Conservation (phyloP, 2,888 invertebrate species). For the Euplagia quadripunctaria region DNA sequence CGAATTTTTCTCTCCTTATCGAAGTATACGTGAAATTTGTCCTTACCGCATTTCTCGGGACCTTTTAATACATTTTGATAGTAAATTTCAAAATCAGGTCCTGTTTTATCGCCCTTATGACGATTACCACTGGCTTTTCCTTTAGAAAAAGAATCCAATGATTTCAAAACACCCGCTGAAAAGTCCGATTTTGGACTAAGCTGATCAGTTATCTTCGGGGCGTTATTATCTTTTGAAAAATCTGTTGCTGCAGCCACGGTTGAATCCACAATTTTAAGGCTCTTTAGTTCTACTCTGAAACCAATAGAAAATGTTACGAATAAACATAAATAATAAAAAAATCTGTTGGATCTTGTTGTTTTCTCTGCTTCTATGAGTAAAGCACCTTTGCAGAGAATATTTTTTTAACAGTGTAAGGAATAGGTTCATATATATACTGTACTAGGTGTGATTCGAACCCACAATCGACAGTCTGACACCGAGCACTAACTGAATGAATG, state of each 20-base stretch:
- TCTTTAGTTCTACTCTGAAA: constrained; percentile 78
- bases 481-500: too few relatives aligned
- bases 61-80: constrained; percentile 68
- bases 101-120: constrained; percentile 46
- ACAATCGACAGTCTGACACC: too few relatives aligned
- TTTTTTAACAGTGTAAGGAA: too few relatives aligned
- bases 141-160: neutral
- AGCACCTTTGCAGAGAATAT: too few relatives aligned
- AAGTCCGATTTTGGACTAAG: neutral
- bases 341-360: too few relatives aligned
- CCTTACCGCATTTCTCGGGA: constrained; percentile 65
- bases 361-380: too few relatives aligned
- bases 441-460: too few relatives aligned
- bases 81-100: constrained; percentile 70
- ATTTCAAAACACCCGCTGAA: constrained; percentile 1
- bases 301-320: constrained; percentile 9
- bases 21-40: constrained; percentile 73
- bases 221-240: neutral
- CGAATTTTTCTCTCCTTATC: constrained; percentile 67
- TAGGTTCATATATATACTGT: too few relatives aligned
- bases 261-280: constrained; percentile 63
- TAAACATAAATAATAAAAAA: neutral
- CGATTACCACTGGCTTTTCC: constrained; percentile 15
- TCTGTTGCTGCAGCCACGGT: constrained; percentile 9
- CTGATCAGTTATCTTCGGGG: neutral